Evolutionary conservation across 2,888 invertebrate species (phyloP).

Genomic region (Megaustenia siamemsis): DNA sequence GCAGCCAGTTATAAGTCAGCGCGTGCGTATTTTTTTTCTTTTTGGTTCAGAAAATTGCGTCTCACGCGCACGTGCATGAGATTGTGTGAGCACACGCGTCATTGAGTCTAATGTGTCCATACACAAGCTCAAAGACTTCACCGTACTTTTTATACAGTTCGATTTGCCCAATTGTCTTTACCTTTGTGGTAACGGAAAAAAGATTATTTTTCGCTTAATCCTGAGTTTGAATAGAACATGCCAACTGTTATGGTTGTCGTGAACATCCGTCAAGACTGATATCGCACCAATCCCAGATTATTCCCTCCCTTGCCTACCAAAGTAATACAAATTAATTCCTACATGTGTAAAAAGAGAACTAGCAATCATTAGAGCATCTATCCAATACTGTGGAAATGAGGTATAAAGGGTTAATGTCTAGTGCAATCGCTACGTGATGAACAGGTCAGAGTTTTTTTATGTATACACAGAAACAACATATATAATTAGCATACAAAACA

Average conservation of each 20-base stretch:
- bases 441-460: too few species aligned
- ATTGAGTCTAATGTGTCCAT: neutral
- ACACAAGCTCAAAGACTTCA: neutral
- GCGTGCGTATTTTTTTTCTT: neutral
- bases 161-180: conserved; percentile 14
- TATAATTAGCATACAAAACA: too few species aligned
- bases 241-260: neutral
- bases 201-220: conserved; percentile 2
- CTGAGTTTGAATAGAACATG: neutral
- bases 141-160: neutral
- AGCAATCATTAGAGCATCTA: too few species aligned
- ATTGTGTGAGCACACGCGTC: neutral
- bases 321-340: too few species aligned
- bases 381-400: too few species aligned
- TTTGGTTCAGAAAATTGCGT: neutral
- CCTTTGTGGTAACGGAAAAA: conserved; percentile 4
- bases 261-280: neutral
- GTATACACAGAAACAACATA: too few species aligned
- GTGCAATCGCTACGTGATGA: too few species aligned
- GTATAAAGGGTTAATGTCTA: too few species aligned
- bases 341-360: too few species aligned
- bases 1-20: neutral
- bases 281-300: too few species aligned
- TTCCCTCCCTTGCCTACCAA: too few species aligned
- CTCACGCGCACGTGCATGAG: conserved; percentile 6